Conservation (phyloP, 2,797 vertebrate genomes). For the Synaphobranchus kaupii region DNA sequence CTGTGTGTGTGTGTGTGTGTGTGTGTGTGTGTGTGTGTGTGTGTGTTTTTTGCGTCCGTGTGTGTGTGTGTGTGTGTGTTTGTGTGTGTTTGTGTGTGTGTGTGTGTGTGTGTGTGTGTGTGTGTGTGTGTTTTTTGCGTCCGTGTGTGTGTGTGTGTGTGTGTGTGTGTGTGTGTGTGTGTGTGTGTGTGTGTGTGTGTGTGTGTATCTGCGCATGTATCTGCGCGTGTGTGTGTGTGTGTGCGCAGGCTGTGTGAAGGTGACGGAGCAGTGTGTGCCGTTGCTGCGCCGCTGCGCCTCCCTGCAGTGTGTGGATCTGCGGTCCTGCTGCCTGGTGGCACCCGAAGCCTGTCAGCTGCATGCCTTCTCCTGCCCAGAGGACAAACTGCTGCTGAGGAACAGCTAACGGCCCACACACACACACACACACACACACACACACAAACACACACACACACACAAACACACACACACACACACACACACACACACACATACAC, state of each 20-base stretch:
- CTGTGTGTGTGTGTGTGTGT: not conserved
- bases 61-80: slow-evolving; percentile 21
- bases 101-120: not conserved
- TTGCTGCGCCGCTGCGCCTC: slow-evolving; percentile 82
- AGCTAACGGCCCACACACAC: slow-evolving; percentile 70
- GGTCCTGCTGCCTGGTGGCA: slow-evolving; percentile 82
- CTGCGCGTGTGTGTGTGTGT: slow-evolving; percentile 18
- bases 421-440: not conserved
- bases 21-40: slow-evolving; percentile 19
- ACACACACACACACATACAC: not conserved
- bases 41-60: too few species aligned
- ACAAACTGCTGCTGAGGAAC: slow-evolving; percentile 87
- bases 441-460: not conserved
- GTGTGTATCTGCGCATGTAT: slow-evolving; percentile 5
- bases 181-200: not conserved
- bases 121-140: too few species aligned
- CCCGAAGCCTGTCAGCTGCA: slow-evolving; percentile 81
- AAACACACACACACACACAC: not conserved
- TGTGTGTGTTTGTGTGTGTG: not conserved
- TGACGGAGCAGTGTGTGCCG: slow-evolving; percentile 84
- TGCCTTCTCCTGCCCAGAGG: slow-evolving; percentile 76
- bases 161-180: not conserved
- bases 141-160: not conserved
- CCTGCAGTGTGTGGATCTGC: slow-evolving; percentile 82
- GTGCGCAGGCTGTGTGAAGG: slow-evolving; percentile 79